Base-by-base conservation (phyloP, 2,888 invertebrate genomes). In the Athalia rosae region DNA sequence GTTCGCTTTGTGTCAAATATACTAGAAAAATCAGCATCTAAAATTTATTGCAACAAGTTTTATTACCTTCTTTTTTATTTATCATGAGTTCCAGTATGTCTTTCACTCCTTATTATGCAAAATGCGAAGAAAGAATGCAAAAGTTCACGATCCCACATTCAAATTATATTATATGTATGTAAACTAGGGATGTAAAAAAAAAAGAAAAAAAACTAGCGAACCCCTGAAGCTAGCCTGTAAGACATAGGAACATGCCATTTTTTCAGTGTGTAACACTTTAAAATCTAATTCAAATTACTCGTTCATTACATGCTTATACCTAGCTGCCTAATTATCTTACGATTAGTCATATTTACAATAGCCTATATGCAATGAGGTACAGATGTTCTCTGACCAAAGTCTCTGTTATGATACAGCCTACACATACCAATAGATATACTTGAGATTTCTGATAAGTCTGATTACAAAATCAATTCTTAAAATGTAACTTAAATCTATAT, bases 401-500 rank as follows among this genome's bases (percentile, higher is more conserved):
- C 73, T 61, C 59, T 73, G 47, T 59, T 73, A 61, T 73, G 15
- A 73, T 73, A 73, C 73, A 73, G 58, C 61, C 73, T 73, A 73
- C 48, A 59, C 67, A 66, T 79, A 78, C 71, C 78, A 69, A 80
- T 77, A 43, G 79, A 80, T 79, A 76, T 77, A 79, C 45, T 67
- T 62, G 71, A 76, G 77, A 66, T 78, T 63, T 76, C 79, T 69
- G 67, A 69, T 76, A 77, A 81, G 79, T 81, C 79, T 79, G 64
- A 81, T 73, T 77, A 79, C 76, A 63, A 81, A 82, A 80, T 80
- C 69, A 80, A 82, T 81, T 71, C 78, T 83, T 80, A 82, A 83
- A 69, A 82, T 79, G 79, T 83, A 79, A 77, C 81, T 85, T 82
- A 83, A 77, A 79, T 79, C 82, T 78, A 80, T 64, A 64, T n/a